Evolutionary conservation across 1,140 invertebrate genomes (phyloP), one percentile per base, ranked within the genome.

Genomic region (Radopholus similis): DNA sequence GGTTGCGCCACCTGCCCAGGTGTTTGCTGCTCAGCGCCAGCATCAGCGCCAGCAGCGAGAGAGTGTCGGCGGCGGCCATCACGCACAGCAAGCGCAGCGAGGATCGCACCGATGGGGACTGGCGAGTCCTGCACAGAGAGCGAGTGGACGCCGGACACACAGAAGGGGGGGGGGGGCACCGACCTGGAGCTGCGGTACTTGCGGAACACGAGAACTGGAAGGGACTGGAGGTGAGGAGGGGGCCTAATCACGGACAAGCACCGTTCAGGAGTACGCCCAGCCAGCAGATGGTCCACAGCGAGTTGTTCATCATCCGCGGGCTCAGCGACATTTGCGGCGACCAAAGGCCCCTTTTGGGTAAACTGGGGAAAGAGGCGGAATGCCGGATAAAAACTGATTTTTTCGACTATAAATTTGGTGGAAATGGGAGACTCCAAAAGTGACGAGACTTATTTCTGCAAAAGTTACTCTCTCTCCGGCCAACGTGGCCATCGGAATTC

Each of bases 51-150:
- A 42, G 37, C 26, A 74, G 38, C 54, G 44, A 42, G 18, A 73
- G 26, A 11, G 73, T 74, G 37, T 74, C 72, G 15, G 72, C 72
- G n/a, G 56, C 28, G 8, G 72, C 70, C 73, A 76, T 72, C 38
- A 67, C 56, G 35, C 68, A 72, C 28, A 74, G 59, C n/a, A 74
- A 42, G 8, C 53, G 59, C 4, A 72, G 38, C 8, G 71, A 68
- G 8, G 68, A 54, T 5, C 72, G 63, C 1, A 70, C 63, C 4
- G 67, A 71, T 5, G 53, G 65, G n/a, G 58, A 56, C 49, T 73
- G 51, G 26, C 63, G 23, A 8, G 57, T 73, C 23, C 71, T 73
- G 42, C 23, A 76, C 35, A 3, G 28, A 30, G 21, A 21, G 5
- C 15, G 21, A 18, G n/a, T 54, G 15, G 44, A 65, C 47, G 60